Evolutionary conservation across 37 sponge, comb jelly and placozoan species (phyloP), one percentile per base, ranked within the genome.

Genomic region (Geodia barretti): DNA sequence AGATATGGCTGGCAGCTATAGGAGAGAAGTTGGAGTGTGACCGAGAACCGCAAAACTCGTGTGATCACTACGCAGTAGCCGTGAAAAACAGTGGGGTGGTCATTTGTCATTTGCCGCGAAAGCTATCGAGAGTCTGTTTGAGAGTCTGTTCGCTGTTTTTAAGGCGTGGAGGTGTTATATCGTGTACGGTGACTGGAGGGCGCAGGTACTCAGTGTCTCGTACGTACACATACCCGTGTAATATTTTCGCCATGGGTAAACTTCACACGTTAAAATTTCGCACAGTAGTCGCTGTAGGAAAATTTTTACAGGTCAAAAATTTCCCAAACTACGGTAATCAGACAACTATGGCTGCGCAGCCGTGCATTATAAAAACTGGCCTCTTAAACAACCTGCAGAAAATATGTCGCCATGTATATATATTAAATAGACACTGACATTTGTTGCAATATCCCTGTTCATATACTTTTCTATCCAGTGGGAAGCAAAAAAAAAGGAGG

Each of bases 11-110:
- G 14, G 74, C 83, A 2, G 83, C 74, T 73, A 26, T 64, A 41
- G 83, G 67, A 41, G 83, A 83, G 40, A 38, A 58, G 41, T 38
- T 79, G 28, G 17, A 67, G 23, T 80, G 72, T 70, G 60, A 41
- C 42, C n/a, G 81, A 70, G 72, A 70, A 30, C 70, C 61, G 33
- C 60, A 33, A 43, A 80, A 80, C 61, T 25, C 64, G 40, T 38
- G 35, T 3, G 83, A 83, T 58, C 33, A 75, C 23, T 73, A 83
- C 28, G 83, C 83, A 54, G 65, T 83, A 30, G 75, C 75, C 31
- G 74, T 74, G 26, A 64, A 74, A 72, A 73, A 83, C 66, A 47
- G 74, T 20, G 73, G 11, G 23, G 37, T 2, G 23, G 41, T 47
- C 24, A 81, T 81, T 30, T 62, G 72, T 54, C 81, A 80, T 36